Evolutionary conservation across 2,113 vertebrate species (phyloP), one percentile per base, ranked within the genome.

Genomic region (Laticauda laticaudata): DNA sequence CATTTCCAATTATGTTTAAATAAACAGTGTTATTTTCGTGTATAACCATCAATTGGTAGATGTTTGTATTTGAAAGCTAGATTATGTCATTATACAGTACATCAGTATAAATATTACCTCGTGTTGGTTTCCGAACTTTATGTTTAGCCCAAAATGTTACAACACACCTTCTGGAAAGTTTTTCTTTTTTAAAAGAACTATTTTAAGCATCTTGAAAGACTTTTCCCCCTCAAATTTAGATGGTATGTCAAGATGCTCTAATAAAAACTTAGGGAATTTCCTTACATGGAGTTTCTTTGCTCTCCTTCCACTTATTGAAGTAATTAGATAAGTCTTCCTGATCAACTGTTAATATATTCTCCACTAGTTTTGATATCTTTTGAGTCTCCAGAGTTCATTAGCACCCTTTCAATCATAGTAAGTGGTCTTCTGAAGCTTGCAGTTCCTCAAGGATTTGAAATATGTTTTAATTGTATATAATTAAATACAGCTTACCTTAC

Each of bases 381-480:
- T 90, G 89, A 90, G 29, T 91, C 85, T 92, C 91, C 64, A 90
- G 93, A 75, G 45, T 93, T 95, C 93, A 91, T 90, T 43, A 95
- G 92, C 86, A 95, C 95, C 93, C 95, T 57, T 69, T 87, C 85
- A 89, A 93, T 89, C 91, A 90, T 88, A 92, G 91, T 90, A 91
- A 55, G 54, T 94, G 87, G 87, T 45, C 86, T 94, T 89, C 94
- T 93, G 91, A 93, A 93, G 75, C 81, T 75, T 23, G 39, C 75
- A 86, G 61, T 88, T 3, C 95, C 96, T 94, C 95, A 75, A 89
- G 88, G 90, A 94, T 10, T 56, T 91, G 75, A 94, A 92, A 92
- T 45, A 94, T 95, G 91, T 92, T 96, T 96, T 96, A 97, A 96
- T 96, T 96, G 94, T 90, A 94, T 90, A 90, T 96, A 96, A 97